Conservation (phyloP, 2,888 invertebrate genomes). For the Hermaeophaga mercurialis region DNA sequence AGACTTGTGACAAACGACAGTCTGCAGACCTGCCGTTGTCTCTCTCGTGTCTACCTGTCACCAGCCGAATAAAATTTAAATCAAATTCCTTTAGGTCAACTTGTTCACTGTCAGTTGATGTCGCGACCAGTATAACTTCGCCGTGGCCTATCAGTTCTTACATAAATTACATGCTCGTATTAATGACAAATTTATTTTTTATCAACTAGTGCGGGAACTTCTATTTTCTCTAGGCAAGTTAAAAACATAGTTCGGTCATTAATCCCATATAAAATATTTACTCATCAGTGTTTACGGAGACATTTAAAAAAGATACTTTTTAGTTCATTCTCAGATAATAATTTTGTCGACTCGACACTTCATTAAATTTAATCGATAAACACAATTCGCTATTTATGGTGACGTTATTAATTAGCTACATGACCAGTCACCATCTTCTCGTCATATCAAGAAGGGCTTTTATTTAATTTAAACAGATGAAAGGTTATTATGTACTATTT, state of each 20-base stretch:
- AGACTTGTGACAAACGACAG: conserved; percentile 54
- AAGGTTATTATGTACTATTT: too few species aligned
- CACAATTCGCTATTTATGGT: conserved; percentile 8
- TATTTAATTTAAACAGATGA: too few species aligned
- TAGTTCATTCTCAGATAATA: not conserved
- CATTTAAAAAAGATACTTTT: conserved; percentile 10
- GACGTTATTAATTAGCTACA: too few species aligned
- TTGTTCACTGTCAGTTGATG: conserved; percentile 7
- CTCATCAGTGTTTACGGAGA: not conserved
- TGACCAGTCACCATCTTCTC: too few species aligned
- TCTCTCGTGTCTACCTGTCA: conserved; percentile 21
- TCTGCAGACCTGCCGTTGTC: conserved; percentile 17
- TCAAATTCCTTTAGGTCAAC: conserved; percentile 16
- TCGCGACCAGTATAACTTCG: conserved; percentile 13
- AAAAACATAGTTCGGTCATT: not conserved
- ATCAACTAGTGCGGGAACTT: not conserved
- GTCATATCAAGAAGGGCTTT: too few species aligned
- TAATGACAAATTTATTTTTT: not conserved
- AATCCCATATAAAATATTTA: not conserved
- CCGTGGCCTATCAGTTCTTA: not conserved
- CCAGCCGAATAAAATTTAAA: conserved; percentile 17
- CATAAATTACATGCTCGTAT: not conserved
- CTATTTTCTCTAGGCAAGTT: not conserved
- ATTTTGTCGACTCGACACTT: not conserved
- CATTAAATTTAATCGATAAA: conserved; percentile 12